A percentile compares a stretch with the other conserved stretches of the same genome.
phyloP scores from a whole-genome alignment of 2,888 invertebrate species.

The Nomada ferruginata region DNA sequence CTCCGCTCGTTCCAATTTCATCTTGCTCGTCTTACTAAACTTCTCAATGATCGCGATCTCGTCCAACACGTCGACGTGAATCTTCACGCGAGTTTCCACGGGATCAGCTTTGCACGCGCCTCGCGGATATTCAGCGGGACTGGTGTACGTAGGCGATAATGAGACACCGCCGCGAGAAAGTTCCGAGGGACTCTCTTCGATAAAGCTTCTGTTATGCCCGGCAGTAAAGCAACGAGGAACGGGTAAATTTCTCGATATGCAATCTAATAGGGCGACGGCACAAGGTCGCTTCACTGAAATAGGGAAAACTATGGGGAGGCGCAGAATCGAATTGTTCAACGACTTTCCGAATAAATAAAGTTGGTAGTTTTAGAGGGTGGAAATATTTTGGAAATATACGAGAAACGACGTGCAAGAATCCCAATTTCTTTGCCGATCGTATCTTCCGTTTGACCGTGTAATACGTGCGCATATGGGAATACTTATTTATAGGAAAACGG shows the following conservation, averaged over 20 bases:
- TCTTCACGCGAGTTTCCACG: constrained; percentile 43
- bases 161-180: constrained; percentile 44
- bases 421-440: constrained; percentile 3
- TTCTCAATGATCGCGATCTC: constrained; percentile 53
- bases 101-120: not conserved
- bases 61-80: constrained; percentile 52
- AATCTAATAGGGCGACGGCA: not conserved
- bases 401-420: no score
- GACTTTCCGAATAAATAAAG: constrained; percentile 6
- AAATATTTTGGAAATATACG: no score
- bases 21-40: constrained; percentile 46
- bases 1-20: constrained; percentile 50
- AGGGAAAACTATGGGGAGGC: not conserved
- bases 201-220: constrained; percentile 11
- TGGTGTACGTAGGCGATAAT: constrained; percentile 53
- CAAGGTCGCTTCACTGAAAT: not conserved
- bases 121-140: not conserved
- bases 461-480: not conserved
- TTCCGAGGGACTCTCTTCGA: constrained; percentile 37
- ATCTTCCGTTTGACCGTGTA: not conserved
- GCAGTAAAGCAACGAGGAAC: not conserved
- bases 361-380: constrained; percentile 8
- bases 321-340: not conserved
- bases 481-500: not conserved
- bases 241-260: not conserved